Conservation (phyloP, 2,113 vertebrate species). For the Arizona elegans region DNA sequence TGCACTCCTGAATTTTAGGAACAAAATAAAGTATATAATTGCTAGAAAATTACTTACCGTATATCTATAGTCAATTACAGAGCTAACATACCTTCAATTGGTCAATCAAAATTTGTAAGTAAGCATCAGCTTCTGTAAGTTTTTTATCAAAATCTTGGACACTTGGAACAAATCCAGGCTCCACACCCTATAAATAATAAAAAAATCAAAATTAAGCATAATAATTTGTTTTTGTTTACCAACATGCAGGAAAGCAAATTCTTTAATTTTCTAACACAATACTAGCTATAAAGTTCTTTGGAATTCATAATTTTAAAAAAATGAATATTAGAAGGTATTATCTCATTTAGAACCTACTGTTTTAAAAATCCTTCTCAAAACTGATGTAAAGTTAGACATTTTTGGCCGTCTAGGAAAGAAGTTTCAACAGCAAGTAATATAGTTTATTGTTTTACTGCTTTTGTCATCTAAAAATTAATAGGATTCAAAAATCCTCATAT, state of each 20-base stretch:
- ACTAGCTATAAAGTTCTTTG: neutral
- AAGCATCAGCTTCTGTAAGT: conserved; percentile 95
- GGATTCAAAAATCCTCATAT: neutral
- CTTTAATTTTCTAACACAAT: neutral
- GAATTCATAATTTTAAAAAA: neutral
- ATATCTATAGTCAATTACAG: neutral
- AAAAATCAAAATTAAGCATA: neutral
- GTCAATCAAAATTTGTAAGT: conserved; percentile 98
- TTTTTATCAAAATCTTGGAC: conserved; percentile 99
- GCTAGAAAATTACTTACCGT: neutral
- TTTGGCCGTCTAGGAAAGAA: neutral
- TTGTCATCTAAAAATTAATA: neutral
- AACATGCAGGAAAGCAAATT: neutral
- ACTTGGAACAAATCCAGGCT: conserved; percentile 93
- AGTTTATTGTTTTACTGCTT: neutral
- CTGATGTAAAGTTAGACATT: neutral
- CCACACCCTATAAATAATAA: conserved; percentile 80
- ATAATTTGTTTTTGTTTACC: neutral
- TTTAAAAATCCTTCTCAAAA: neutral
- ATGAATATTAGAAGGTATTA: neutral
- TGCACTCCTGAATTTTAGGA: neutral
- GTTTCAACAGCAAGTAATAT: neutral
- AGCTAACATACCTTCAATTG: conserved; percentile 85
- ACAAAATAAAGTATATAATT: neutral
- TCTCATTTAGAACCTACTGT: neutral